Evolutionary conservation across 2,797 vertebrate genomes (phyloP).

Genomic region (Centroberyx gerrardi): DNA sequence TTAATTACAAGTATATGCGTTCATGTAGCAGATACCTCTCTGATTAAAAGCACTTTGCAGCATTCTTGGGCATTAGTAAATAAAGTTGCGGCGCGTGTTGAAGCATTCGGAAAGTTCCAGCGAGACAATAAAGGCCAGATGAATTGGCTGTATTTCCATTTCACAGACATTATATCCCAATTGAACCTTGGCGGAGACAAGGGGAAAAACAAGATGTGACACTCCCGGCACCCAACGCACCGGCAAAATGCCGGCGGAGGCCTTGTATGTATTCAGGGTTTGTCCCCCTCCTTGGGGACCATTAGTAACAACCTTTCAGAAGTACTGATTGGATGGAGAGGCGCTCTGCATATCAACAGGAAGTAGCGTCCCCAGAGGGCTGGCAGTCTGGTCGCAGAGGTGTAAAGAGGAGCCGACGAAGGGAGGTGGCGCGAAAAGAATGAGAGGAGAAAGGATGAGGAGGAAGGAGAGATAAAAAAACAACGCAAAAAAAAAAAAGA

Average conservation of each 20-base stretch:
- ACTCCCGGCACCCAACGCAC: slow-evolving; percentile 60
- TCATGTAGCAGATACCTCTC: slow-evolving; percentile 16
- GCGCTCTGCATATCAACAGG: slow-evolving; percentile 86
- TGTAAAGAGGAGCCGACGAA: slow-evolving; percentile 57
- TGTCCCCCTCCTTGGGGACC: slow-evolving; percentile 80
- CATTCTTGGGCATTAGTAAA: slow-evolving; percentile 27
- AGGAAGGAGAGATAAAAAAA: not conserved
- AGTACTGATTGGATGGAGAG: slow-evolving; percentile 85
- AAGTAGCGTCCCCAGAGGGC: slow-evolving; percentile 71
- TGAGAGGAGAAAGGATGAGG: slow-evolving; percentile 30
- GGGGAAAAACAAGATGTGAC: slow-evolving; percentile 71
- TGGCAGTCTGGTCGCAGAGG: slow-evolving; percentile 68
- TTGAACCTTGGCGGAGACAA: slow-evolving; percentile 66
- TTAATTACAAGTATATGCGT: slow-evolving; percentile 25
- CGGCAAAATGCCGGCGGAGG: slow-evolving; percentile 51
- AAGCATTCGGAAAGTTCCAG: slow-evolving; percentile 51
- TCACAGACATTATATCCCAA: slow-evolving; percentile 66
- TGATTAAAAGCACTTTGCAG: slow-evolving; percentile 31
- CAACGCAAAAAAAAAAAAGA: not conserved
- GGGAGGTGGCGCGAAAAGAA: slow-evolving; percentile 48
- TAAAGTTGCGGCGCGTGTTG: slow-evolving; percentile 50
- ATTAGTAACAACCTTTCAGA: slow-evolving; percentile 87
- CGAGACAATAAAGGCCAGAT: slow-evolving; percentile 57
- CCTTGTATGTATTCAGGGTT: slow-evolving; percentile 83
- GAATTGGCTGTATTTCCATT: slow-evolving; percentile 73